Base-by-base conservation (phyloP, 2,888 invertebrate genomes). In the Parnassius mnemosyne region DNA sequence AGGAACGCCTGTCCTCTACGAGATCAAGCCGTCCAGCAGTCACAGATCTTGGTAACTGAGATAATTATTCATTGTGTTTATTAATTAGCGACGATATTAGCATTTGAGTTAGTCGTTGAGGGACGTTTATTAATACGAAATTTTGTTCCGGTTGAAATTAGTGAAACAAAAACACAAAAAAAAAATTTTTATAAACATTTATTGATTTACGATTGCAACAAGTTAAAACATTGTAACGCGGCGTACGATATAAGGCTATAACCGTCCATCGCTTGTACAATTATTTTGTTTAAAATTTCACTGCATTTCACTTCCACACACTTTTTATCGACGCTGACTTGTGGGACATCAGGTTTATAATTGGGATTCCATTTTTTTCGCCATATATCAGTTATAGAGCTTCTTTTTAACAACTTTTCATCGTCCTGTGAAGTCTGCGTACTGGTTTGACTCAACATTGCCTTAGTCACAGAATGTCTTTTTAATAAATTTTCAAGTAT, bases 211-310 rank as follows among this genome's bases (percentile, higher is more conserved):
- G 65, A 66, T 71, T 90, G 89, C 62, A 89, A 73, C 9, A 80
- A 66, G 78, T 90, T 91, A 58, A 87, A 89, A 70, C 89, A 88
- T 61, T 87, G 85, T 2, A 91, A 66, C 0, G 90, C 89, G 0
- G 77, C 75, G 68, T 74, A 91, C 0, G 89, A 78, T 0, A 90
- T 63, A 3, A 91, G 71, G 55, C 87, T 85, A 3, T 87, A 91
- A 0, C 77, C 76, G 1, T 80, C 78, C 70, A 90, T 84, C 16
- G 83, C 82, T 12, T 76, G 70, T 0, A 89, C 82, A 0, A 89
- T 76, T 1, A 89, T 72, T 68, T 79, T 86, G 43, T 89, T 89
- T 50, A 91, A 72, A 47, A 87, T 67, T 0, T 80, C 79, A 13
- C 80, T 75, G 42, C 85, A 87, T 46, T 70, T 70, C 0, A 65